Evolutionary conservation across 2,113 vertebrate species (phyloP).

Genomic region (Ptyas mucosa): DNA sequence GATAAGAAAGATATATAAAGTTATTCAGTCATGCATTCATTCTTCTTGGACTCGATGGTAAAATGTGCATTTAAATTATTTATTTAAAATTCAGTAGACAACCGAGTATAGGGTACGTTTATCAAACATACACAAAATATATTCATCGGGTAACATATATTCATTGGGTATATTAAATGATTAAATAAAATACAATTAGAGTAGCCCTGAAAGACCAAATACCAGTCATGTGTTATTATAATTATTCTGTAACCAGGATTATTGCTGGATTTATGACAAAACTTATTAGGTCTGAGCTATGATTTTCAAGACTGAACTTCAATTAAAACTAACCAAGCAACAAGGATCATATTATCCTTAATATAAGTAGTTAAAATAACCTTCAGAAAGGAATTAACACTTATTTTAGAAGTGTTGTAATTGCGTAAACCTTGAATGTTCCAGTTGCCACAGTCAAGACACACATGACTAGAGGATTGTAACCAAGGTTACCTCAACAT

Average conservation of each 20-base stretch:
- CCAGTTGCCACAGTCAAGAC: background rate
- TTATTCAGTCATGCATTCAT: background rate
- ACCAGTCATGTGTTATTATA: background rate
- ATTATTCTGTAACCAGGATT: background rate
- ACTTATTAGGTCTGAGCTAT: background rate
- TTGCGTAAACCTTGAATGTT: background rate
- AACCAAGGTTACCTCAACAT: background rate
- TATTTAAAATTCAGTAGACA: background rate
- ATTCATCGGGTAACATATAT: background rate
- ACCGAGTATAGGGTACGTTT: background rate
- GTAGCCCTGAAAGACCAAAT: background rate
- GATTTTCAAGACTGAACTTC: conserved; percentile 1
- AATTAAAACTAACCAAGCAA: background rate
- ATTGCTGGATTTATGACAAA: conserved; percentile 4
- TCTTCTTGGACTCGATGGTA: background rate
- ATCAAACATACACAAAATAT: background rate
- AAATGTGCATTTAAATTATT: background rate
- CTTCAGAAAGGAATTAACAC: background rate
- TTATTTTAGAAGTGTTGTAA: background rate
- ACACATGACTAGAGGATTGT: background rate
- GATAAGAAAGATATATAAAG: background rate
- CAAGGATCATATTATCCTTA: background rate
- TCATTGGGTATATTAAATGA: background rate
- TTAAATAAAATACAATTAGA: background rate
- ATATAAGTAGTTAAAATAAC: background rate